Conservation (phyloP, 92 coral and sea anemone genomes). For the Actinostola sp. region DNA sequence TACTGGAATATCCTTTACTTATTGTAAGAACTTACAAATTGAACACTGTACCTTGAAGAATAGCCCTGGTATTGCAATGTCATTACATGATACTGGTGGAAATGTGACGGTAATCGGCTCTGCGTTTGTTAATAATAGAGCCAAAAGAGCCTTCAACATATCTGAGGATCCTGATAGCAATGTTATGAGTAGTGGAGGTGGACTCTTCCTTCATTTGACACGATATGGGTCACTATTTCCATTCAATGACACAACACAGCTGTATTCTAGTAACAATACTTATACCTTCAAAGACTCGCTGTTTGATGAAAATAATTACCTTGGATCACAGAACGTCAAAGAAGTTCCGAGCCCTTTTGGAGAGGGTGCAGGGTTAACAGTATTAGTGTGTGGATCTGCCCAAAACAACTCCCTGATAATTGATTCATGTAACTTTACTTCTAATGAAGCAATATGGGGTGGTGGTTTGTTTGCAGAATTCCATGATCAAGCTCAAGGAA, state of each 20-base stretch:
- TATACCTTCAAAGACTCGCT: slow-evolving; percentile 43
- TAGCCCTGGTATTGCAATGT: slow-evolving; percentile 79
- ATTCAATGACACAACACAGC: slow-evolving; percentile 38
- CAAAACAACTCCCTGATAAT: slow-evolving; percentile 49
- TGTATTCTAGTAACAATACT: slow-evolving; percentile 43
- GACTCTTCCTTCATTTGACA: slow-evolving; percentile 69
- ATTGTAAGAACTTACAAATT: slow-evolving; percentile 57
- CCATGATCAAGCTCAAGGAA: slow-evolving; percentile 68
- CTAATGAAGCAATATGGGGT: slow-evolving; percentile 82
- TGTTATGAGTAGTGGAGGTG: slow-evolving; percentile 65
- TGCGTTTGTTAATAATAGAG: slow-evolving; percentile 55
- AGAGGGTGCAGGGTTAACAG: slow-evolving; percentile 74
- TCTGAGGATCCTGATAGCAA: slow-evolving; percentile 1
- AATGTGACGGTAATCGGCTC: slow-evolving; percentile 50
- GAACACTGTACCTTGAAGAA: slow-evolving; percentile 41
- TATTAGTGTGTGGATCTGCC: slow-evolving; percentile 61
- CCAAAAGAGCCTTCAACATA: slow-evolving; percentile 32
- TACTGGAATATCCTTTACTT: slow-evolving; percentile 62
- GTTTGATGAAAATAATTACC: slow-evolving; percentile 47
- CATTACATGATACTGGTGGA: slow-evolving; percentile 80
- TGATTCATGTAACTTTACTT: slow-evolving; percentile 61
- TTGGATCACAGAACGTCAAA: slow-evolving; percentile 1
- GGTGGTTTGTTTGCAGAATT: slow-evolving; percentile 74
- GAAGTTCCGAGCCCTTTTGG: slow-evolving; percentile 43
- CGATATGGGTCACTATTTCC: slow-evolving; percentile 53